A percentile compares a stretch with the other conserved stretches of the same genome.
Conservation (phyloP, 1,140 invertebrate species). For the Papilio polytes region DNA sequence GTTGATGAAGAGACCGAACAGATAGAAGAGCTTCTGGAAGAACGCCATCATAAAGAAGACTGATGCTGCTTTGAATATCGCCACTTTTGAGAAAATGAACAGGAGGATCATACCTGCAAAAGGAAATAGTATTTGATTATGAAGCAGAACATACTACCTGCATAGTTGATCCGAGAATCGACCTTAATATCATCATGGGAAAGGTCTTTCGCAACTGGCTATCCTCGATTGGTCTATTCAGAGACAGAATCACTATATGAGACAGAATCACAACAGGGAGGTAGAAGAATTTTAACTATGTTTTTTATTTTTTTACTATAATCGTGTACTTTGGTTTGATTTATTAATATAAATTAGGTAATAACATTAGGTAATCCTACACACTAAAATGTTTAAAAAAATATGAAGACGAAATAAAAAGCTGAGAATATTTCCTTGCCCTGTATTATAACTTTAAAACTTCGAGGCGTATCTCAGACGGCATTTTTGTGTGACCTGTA, state of each 20-base stretch:
- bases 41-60: conserved; percentile 69
- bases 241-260: no score
- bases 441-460: background rate
- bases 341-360: no score
- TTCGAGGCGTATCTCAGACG: background rate
- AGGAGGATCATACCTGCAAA: conserved; percentile 70
- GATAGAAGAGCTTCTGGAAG: conserved; percentile 72
- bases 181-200: no score
- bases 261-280: no score
- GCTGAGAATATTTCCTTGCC: no score
- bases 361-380: no score
- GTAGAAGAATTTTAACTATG: no score
- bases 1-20: conserved; percentile 61
- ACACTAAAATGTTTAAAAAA: no score
- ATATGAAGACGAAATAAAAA: background rate
- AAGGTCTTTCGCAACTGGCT: no score
- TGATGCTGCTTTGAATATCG: conserved; percentile 68
- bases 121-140: conserved; percentile 25
- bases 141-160: background rate
- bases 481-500: background rate
- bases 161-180: background rate
- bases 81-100: conserved; percentile 71
- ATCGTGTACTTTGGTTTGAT: no score
- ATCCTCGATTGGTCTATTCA: no score
- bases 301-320: no score